Evolutionary conservation across 2,113 vertebrate genomes (phyloP).

Genomic region (Ovis canadensis): DNA sequence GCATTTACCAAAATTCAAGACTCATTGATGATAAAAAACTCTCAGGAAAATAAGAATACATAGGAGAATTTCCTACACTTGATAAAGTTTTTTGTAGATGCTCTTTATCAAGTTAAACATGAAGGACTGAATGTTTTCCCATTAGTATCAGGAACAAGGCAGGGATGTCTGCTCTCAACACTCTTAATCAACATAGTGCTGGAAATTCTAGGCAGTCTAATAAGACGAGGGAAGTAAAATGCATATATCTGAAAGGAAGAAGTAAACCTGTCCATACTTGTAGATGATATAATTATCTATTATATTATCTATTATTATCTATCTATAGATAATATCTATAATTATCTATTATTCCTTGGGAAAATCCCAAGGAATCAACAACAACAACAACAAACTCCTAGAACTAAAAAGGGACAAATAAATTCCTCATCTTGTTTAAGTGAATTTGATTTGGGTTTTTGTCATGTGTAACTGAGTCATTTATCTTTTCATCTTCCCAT

Average conservation of each 20-base stretch:
- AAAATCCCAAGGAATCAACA: neutral
- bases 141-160: neutral
- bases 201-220: neutral
- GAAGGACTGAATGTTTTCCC: neutral
- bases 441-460: slow-evolving; percentile 2
- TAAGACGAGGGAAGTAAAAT: neutral
- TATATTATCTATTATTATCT: too few relatives aligned
- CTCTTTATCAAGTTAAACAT: neutral
- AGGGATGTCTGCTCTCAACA: neutral
- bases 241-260: neutral
- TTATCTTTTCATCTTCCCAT: neutral
- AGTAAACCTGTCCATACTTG: neutral
- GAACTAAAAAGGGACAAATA: neutral
- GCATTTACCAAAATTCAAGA: neutral
- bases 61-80: neutral
- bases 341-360: neutral
- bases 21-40: neutral
- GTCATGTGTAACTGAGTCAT: neutral
- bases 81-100: neutral
- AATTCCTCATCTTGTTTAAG: neutral
- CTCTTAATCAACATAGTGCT: neutral
- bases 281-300: neutral
- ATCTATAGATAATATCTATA: too few relatives aligned
- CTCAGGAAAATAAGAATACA: neutral
- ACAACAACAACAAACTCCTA: neutral